These are phyloP conservation scores for Stramonita haemastoma DNA, from an alignment of 2,888 invertebrate genomes.

Conservation along the genomic window DNA sequence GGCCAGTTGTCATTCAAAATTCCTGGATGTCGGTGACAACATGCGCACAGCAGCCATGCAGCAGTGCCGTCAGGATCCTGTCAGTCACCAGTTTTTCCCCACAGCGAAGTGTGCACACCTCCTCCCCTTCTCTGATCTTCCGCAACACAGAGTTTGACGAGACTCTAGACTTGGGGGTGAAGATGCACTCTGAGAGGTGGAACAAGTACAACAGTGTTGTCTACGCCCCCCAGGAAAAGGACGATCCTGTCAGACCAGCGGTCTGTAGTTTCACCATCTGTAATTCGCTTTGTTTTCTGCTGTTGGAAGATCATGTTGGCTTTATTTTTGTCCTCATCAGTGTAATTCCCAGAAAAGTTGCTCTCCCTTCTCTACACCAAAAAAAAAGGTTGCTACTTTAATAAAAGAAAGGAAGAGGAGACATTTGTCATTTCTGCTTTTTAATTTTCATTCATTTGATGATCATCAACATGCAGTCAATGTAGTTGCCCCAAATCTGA, in stretches of 20 bases:
- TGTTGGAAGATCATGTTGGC: background rate
- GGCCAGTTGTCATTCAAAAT: background rate
- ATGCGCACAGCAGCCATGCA: background rate
- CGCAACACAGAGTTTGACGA: slow-evolving; percentile 52
- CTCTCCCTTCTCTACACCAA: too few species aligned
- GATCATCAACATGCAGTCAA: too few species aligned
- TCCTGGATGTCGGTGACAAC: background rate
- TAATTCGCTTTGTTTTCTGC: background rate
- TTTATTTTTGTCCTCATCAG: too few species aligned
- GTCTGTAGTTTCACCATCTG: slow-evolving; percentile 81
- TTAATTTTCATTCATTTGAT: too few species aligned
- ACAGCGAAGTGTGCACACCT: slow-evolving; percentile 5
- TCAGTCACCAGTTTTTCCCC: background rate
- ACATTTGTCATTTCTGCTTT: too few species aligned
- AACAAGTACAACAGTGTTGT: slow-evolving; percentile 83
- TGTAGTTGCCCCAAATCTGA: too few species aligned
- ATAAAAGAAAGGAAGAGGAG: too few species aligned
- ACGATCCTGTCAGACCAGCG: slow-evolving; percentile 88
- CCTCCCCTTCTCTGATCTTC: slow-evolving; percentile 14
- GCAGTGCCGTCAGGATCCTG: background rate
- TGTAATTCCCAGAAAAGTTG: too few species aligned
- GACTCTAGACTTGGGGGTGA: slow-evolving; percentile 35
- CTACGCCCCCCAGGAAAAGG: slow-evolving; percentile 87
- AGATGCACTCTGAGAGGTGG: slow-evolving; percentile 46
- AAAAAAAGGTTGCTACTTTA: too few species aligned